Evolutionary conservation across 1,140 invertebrate species (phyloP).

Genomic region (Trichogramma pretiosum): DNA sequence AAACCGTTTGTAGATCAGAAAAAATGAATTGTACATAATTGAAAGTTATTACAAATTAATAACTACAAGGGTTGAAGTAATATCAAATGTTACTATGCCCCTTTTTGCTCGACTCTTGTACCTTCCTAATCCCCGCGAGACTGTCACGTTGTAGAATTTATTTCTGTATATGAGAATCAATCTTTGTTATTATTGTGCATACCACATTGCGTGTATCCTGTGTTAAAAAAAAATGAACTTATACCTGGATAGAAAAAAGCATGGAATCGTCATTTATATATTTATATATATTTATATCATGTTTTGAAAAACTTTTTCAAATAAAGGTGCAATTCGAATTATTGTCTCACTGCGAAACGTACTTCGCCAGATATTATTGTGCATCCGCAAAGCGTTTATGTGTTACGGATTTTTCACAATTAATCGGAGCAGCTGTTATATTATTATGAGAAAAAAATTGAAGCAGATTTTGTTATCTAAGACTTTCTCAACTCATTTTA

Average conservation of each 20-base stretch:
- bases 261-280: conserved; percentile 12
- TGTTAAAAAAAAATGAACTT: conserved; percentile 9
- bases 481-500: conserved; percentile 8
- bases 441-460: conserved; percentile 10
- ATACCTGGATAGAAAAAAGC: conserved; percentile 11
- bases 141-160: conserved; percentile 19
- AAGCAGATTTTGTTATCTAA: conserved; percentile 5
- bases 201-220: conserved; percentile 13
- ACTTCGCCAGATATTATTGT: conserved; percentile 8
- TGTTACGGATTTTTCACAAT: conserved; percentile 1
- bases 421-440: conserved; percentile 6
- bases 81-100: conserved; percentile 15
- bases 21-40: conserved; percentile 28
- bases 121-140: conserved; percentile 16
- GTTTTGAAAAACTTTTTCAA: conserved; percentile 10
- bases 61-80: conserved; percentile 13
- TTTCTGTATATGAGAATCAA: conserved; percentile 17
- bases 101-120: conserved; percentile 14
- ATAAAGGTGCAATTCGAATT: conserved; percentile 13
- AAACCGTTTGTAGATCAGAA: conserved; percentile 14
- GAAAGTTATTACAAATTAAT: conserved; percentile 10
- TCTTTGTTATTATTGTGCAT: conserved; percentile 16
- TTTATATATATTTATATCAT: conserved; percentile 16
- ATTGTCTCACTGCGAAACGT: conserved; percentile 11
- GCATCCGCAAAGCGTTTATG: conserved; percentile 10